These are phyloP conservation scores for Aricia artaxerxes DNA, from an alignment of 2,888 invertebrate genomes.

Conservation along the genomic window DNA sequence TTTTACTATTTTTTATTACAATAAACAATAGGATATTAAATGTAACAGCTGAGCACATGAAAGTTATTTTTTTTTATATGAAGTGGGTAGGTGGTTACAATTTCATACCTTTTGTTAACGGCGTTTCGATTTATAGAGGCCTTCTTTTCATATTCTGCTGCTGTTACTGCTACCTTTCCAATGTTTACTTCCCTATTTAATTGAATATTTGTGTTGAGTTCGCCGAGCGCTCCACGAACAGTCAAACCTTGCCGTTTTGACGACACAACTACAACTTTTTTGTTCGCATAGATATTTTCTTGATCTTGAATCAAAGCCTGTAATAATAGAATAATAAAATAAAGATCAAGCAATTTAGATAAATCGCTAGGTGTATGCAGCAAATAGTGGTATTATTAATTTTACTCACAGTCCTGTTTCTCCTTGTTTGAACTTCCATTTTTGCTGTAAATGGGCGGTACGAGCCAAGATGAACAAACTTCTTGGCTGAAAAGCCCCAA, in stretches of 20 bases:
- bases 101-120: constrained; percentile 54
- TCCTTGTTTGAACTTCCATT: constrained; percentile 64
- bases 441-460: constrained; percentile 4
- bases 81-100: constrained; percentile 29
- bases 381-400: constrained; percentile 1
- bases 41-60: neutral
- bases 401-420: constrained; percentile 59
- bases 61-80: neutral
- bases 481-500: constrained; percentile 14
- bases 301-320: constrained; percentile 64
- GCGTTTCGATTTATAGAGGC: constrained; percentile 47
- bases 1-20: neutral
- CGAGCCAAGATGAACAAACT: neutral
- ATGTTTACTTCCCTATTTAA: constrained; percentile 54
- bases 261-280: constrained; percentile 56
- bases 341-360: neutral
- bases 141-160: constrained; percentile 69
- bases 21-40: too few relatives aligned
- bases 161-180: constrained; percentile 61
- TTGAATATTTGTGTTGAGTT: constrained; percentile 67
- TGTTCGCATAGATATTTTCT: constrained; percentile 62
- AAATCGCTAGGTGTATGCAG: too few relatives aligned
- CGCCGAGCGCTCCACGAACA: constrained; percentile 68
- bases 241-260: constrained; percentile 58
- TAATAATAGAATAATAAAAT: constrained; percentile 32